Evolutionary conservation across 2,888 invertebrate species (phyloP).

Genomic region (Ormyrus rosae): DNA sequence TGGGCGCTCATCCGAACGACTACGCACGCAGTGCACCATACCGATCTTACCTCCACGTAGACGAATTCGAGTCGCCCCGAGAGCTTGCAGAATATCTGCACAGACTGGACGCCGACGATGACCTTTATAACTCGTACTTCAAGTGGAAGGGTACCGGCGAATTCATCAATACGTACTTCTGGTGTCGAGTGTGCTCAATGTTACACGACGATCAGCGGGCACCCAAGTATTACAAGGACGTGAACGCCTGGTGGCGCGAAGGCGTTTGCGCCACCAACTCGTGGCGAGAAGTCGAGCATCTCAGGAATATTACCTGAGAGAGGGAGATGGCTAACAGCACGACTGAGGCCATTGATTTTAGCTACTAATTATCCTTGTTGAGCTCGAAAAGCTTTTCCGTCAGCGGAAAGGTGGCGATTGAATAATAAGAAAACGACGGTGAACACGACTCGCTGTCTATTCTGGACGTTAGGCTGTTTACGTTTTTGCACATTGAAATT

Average conservation of each 20-base stretch:
- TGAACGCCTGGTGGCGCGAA: constrained; percentile 95
- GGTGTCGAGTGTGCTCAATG: constrained; percentile 93
- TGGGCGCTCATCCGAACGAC: constrained; percentile 96
- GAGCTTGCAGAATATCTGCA: constrained; percentile 92
- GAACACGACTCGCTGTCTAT: too few relatives aligned
- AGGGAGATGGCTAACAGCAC: not conserved
- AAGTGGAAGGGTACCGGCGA: constrained; percentile 96
- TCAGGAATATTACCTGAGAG: constrained; percentile 47
- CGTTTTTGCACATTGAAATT: too few relatives aligned
- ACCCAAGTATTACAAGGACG: constrained; percentile 84
- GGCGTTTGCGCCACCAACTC: constrained; percentile 87
- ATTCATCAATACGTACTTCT: constrained; percentile 96
- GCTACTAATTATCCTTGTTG: not conserved
- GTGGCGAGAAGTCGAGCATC: constrained; percentile 78
- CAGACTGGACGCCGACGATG: constrained; percentile 90
- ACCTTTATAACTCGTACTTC: constrained; percentile 95
- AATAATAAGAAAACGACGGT: too few relatives aligned
- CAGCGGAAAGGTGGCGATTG: not conserved
- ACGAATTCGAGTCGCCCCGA: constrained; percentile 92
- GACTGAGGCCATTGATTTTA: constrained; percentile 11
- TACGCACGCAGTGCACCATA: constrained; percentile 92
- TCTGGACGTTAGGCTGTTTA: too few relatives aligned
- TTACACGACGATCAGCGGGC: constrained; percentile 82
- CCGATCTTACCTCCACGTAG: constrained; percentile 95
- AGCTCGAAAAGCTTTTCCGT: not conserved